phyloP scores from a whole-genome alignment of 2,888 invertebrate genomes.

The Sminthurinus aureus region DNA sequence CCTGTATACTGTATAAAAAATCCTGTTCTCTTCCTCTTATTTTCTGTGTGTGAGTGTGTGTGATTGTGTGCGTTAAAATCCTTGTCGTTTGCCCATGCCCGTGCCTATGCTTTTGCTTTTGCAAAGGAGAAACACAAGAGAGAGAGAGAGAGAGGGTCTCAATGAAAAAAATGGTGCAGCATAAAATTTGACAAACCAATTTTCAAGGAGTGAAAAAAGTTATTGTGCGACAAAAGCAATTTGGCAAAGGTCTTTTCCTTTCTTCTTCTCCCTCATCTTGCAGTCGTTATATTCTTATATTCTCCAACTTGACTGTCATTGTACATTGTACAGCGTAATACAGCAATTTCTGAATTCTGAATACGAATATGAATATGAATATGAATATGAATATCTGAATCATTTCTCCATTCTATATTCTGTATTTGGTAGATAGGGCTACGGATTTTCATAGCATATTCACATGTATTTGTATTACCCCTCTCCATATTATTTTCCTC shows the following conservation, averaged over 20 bases:
- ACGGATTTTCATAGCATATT: constrained; percentile 13
- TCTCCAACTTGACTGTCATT: constrained; percentile 39
- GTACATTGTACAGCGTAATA: background rate
- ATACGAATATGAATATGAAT: too few species aligned
- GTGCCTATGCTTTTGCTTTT: background rate
- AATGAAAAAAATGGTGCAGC: constrained; percentile 48
- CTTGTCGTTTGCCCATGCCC: background rate
- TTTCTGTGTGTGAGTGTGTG: background rate
- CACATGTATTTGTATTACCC: constrained; percentile 31
- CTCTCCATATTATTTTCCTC: constrained; percentile 37
- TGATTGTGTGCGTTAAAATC: background rate
- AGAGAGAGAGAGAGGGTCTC: constrained; percentile 1
- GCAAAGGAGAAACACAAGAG: constrained; percentile 13
- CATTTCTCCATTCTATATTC: too few species aligned
- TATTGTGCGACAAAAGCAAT: constrained; percentile 58
- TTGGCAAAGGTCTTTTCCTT: constrained; percentile 53
- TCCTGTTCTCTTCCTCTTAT: too few species aligned
- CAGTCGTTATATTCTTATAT: constrained; percentile 48
- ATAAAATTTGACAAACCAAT: constrained; percentile 58
- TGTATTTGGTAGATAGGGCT: background rate
- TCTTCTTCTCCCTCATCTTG: constrained; percentile 47
- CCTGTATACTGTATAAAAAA: background rate
- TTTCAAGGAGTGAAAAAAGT: constrained; percentile 53
- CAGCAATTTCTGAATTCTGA: too few species aligned
- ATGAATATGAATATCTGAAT: too few species aligned